Evolutionary conservation across 2,888 invertebrate genomes (phyloP).

Genomic region (Heliconius hortense): DNA sequence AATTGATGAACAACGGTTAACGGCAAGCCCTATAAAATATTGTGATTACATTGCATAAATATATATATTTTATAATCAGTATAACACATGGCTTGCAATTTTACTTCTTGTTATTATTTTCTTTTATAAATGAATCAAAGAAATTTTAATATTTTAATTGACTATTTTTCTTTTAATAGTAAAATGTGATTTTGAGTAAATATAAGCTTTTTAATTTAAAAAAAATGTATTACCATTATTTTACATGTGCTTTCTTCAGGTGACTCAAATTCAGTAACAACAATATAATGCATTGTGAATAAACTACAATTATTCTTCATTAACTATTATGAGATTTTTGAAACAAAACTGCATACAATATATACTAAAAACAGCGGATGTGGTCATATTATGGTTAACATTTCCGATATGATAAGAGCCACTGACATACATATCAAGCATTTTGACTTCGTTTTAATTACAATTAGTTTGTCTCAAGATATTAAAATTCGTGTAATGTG

Average conservation of each 20-base stretch:
- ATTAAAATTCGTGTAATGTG: too few relatives aligned
- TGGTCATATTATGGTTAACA: slow-evolving; percentile 3
- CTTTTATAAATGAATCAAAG: background rate
- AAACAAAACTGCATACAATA: background rate
- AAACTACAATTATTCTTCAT: background rate
- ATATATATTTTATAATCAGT: slow-evolving; percentile 4
- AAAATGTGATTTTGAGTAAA: background rate
- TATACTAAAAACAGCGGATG: slow-evolving; percentile 11
- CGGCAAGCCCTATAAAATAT: slow-evolving; percentile 51
- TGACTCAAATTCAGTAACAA: slow-evolving; percentile 66
- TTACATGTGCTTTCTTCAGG: slow-evolving; percentile 66
- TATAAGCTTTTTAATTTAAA: background rate
- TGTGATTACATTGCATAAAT: background rate
- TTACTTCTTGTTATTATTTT: background rate
- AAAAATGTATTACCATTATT: slow-evolving; percentile 61
- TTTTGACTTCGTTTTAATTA: background rate
- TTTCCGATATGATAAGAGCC: slow-evolving; percentile 6
- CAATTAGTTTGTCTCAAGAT: too few relatives aligned
- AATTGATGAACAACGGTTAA: slow-evolving; percentile 49
- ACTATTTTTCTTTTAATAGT: background rate
- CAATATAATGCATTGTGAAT: slow-evolving; percentile 64
- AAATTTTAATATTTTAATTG: too few relatives aligned
- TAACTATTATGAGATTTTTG: background rate
- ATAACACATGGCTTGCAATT: background rate
- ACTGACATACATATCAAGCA: background rate